Evolutionary conservation across 2,113 vertebrate species (phyloP).

Genomic region (Phylloscopus trochilus): DNA sequence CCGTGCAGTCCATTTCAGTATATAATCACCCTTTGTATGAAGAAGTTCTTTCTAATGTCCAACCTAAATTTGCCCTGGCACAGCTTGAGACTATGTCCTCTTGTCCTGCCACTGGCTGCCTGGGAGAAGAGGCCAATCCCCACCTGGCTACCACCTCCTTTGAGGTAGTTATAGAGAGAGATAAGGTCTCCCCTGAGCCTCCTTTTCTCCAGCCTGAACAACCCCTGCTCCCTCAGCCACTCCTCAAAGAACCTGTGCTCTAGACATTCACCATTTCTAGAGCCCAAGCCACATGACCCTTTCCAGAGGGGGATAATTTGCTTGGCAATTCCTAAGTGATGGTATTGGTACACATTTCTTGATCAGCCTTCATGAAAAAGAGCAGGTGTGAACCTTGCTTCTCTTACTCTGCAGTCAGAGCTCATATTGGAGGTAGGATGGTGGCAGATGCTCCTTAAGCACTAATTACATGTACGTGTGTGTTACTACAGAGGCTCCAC

Average conservation of each 20-base stretch:
- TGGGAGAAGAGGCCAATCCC: background rate
- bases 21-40: background rate
- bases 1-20: background rate
- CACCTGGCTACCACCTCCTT: background rate
- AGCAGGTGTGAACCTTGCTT: background rate
- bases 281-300: fast-evolving
- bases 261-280: background rate
- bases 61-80: background rate
- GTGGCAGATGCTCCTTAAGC: background rate
- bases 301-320: too few relatives aligned
- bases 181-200: background rate
- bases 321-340: fast-evolving
- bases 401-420: background rate
- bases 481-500: background rate
- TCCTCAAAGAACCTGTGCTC: background rate
- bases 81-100: background rate
- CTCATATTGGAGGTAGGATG: background rate
- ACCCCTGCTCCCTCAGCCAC: background rate
- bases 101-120: background rate
- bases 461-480: background rate
- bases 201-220: background rate
- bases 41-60: background rate
- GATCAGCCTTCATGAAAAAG: background rate
- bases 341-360: fast-evolving
- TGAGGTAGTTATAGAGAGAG: background rate